Conservation (phyloP, 2,113 vertebrate genomes). For the Zootoca vivipara region DNA sequence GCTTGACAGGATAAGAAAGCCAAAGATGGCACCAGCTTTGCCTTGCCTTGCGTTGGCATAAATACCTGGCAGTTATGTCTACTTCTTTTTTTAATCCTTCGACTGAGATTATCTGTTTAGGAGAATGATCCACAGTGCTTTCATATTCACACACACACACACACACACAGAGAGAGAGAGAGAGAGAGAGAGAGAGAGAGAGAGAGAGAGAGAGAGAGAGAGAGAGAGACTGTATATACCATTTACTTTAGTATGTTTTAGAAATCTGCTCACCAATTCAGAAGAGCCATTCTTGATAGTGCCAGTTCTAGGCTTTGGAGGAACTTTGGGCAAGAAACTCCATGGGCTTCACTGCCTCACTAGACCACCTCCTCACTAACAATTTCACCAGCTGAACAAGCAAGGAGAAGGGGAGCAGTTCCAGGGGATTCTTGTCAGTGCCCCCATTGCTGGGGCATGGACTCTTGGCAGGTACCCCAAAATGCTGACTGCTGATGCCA, state of each 20-base stretch:
- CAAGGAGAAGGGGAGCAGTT: not conserved
- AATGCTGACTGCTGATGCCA: too few relatives aligned
- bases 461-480: too few relatives aligned
- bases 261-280: not conserved
- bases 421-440: not conserved
- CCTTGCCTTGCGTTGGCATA: constrained; percentile 10
- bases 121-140: not conserved
- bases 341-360: not conserved
- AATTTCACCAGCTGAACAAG: not conserved
- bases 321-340: not conserved
- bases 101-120: not conserved
- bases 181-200: too few relatives aligned
- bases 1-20: not conserved
- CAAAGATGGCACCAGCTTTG: not conserved
- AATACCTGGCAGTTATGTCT: constrained; percentile 1
- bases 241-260: not conserved
- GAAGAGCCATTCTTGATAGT: not conserved
- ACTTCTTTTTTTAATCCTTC: not conserved
- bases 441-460: too few relatives aligned
- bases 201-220: too few relatives aligned
- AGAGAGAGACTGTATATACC: too few relatives aligned
- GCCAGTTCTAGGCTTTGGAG: not conserved
- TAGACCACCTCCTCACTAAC: not conserved
- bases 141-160: too few relatives aligned
- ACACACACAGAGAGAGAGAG: too few relatives aligned